A percentile compares a stretch with the other conserved stretches of the same genome.
phyloP scores from a whole-genome alignment of 1,140 invertebrate species.

The Tetragnatha versicolor region DNA sequence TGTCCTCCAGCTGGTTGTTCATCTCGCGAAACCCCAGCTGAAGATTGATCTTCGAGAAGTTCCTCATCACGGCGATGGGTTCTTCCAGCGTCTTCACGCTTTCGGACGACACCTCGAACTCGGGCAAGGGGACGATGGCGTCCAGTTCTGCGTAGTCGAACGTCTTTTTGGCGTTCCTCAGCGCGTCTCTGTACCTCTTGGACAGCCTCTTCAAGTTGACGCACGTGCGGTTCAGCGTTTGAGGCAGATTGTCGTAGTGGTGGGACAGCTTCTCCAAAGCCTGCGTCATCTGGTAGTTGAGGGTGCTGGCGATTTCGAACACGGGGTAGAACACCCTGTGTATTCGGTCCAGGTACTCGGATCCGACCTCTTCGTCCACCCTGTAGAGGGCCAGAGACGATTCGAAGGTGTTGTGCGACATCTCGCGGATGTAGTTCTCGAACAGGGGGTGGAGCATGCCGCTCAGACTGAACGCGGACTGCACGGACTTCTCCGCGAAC shows the following conservation, averaged over 20 bases:
- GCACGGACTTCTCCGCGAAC: neutral
- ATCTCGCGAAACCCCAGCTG: neutral
- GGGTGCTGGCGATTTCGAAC: neutral
- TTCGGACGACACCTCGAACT: neutral
- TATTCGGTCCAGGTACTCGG: neutral
- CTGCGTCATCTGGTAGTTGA: neutral
- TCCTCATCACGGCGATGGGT: neutral
- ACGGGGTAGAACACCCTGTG: neutral
- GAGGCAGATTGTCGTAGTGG: neutral
- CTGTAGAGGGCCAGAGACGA: neutral
- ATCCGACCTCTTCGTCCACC: neutral
- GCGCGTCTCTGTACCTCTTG: neutral
- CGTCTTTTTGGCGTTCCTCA: neutral
- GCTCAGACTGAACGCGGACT: neutral
- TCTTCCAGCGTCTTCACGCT: neutral
- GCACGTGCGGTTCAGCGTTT: neutral
- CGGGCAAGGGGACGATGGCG: neutral
- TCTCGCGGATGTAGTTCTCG: neutral
- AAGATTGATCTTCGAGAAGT: neutral
- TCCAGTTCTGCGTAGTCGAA: neutral
- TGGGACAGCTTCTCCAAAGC: neutral
- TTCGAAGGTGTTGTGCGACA: slow-evolving; percentile 1
- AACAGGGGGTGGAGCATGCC: neutral
- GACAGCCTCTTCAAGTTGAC: neutral
- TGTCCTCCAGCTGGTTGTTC: neutral